phyloP scores from a whole-genome alignment of 2,888 invertebrate genomes.

The Tiphia femorata region DNA sequence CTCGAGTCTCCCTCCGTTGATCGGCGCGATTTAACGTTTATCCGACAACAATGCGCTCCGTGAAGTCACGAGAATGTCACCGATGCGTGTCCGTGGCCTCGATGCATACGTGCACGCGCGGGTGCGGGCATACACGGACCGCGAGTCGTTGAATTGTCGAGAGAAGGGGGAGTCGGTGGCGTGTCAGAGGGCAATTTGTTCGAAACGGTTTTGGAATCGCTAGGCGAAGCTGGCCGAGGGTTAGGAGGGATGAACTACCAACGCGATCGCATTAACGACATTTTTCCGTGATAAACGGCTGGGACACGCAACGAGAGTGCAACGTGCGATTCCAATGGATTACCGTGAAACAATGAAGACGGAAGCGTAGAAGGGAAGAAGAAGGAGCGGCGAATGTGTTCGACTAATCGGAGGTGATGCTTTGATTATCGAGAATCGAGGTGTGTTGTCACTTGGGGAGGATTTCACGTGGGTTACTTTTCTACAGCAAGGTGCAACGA shows the following conservation, averaged over 20 bases:
- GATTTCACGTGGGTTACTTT: too few relatives aligned
- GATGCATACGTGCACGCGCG: neutral
- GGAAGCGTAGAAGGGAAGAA: neutral
- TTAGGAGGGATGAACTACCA: constrained; percentile 18
- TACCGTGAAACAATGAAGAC: constrained; percentile 5
- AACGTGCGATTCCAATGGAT: neutral
- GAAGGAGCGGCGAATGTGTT: constrained; percentile 1
- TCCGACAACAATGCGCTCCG: too few relatives aligned
- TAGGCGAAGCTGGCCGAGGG: constrained; percentile 8
- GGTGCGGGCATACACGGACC: neutral
- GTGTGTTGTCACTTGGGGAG: too few relatives aligned
- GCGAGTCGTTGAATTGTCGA: neutral
- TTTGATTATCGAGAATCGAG: too few relatives aligned
- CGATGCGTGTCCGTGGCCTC: constrained; percentile 1
- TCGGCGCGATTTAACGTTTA: too few relatives aligned
- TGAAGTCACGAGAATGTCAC: neutral
- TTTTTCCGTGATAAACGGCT: constrained; percentile 49
- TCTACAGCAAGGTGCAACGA: constrained; percentile 4
- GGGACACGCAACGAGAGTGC: constrained; percentile 20
- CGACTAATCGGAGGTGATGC: neutral
- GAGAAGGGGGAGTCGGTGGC: constrained; percentile 28
- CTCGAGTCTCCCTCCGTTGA: too few relatives aligned
- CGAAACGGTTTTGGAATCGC: constrained; percentile 42
- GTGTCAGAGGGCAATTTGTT: constrained; percentile 46
- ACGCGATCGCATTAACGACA: constrained; percentile 50